Base-by-base conservation (phyloP, 2,888 invertebrate species). In the Troides oblongomaculatus region DNA sequence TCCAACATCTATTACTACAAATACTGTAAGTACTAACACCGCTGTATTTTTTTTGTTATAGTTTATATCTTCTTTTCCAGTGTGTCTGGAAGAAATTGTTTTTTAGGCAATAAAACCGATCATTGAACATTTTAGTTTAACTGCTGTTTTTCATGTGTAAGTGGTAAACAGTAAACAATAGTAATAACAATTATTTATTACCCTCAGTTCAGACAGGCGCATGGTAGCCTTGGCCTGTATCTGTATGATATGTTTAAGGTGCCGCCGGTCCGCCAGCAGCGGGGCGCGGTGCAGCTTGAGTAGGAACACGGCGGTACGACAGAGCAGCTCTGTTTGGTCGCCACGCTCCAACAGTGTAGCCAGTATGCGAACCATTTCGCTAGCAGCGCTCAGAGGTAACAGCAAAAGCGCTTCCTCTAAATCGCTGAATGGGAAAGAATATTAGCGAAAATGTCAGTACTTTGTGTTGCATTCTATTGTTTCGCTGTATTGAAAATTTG, bases 381-480 rank as follows among this genome's bases (percentile, higher is more conserved):
- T 95, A 1, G 97, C 97, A 66, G 95, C 94, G 64, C 95, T 94
- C 82, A 98, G 97, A 1, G 99, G 98, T 60, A 99, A 88, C 17
- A 98, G 91, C 0, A 99, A 89, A 0, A 99, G 90, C 0, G 98
- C 94, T 87, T 98, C 98, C 86, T 99, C 98, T 72, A 99, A 87
- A 81, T 99, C 98, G 82, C 99, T 97, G 87, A 7, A 93, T 90
- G 36, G 1, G 30, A 10, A 10, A 10, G 39, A 10, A 39, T 10
- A 39, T 6, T 39, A 10, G 7, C 0, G 10, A 39, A 39, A 39
- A 39, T 39, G 8, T 50, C 12, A 18, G 1, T 50, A 39, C 7
- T 39, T 39, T 39, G 1, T 10, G 8, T 39, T 10, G 8, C 39
- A 10, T 7, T 8, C 8, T 39, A 10, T 10, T 39, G 7, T 39